phyloP scores from a whole-genome alignment of 2,797 vertebrate species.

The Channallabes apus region DNA sequence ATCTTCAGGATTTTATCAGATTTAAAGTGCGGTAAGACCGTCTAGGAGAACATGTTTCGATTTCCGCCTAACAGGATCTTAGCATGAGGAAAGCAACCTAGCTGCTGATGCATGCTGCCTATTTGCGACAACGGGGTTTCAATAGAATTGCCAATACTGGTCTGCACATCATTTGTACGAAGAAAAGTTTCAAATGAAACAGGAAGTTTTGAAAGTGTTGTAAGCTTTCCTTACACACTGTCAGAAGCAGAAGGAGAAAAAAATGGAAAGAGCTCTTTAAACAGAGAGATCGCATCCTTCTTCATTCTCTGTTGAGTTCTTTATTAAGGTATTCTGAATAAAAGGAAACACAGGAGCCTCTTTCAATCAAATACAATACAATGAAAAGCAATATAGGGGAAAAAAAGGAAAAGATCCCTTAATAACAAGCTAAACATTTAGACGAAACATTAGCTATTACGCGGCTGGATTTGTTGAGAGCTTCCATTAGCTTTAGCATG shows the following conservation, averaged over 20 bases:
- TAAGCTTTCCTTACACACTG: neutral
- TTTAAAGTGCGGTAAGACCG: neutral
- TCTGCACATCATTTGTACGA: neutral
- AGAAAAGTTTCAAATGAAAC: neutral
- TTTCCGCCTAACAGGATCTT: neutral
- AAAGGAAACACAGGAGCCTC: neutral
- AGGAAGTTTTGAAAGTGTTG: neutral
- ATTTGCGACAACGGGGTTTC: neutral
- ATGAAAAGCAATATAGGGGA: neutral
- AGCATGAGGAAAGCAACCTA: neutral
- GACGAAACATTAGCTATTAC: neutral
- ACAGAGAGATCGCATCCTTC: neutral
- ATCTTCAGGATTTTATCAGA: neutral
- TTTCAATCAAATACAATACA: neutral
- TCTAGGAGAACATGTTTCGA: neutral
- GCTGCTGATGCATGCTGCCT: neutral
- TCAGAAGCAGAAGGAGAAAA: neutral
- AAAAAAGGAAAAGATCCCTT: neutral
- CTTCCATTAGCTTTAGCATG: conserved; percentile 20
- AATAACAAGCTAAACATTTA: neutral
- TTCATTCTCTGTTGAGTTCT: neutral
- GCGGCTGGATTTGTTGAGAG: neutral
- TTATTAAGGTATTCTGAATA: neutral
- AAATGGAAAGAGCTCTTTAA: neutral
- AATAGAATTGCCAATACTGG: neutral